Percentiles rank a stretch among this genome's conserved stretches.
phyloP scores from a whole-genome alignment of 2,888 invertebrate genomes.

The Crocallis elinguaria region DNA sequence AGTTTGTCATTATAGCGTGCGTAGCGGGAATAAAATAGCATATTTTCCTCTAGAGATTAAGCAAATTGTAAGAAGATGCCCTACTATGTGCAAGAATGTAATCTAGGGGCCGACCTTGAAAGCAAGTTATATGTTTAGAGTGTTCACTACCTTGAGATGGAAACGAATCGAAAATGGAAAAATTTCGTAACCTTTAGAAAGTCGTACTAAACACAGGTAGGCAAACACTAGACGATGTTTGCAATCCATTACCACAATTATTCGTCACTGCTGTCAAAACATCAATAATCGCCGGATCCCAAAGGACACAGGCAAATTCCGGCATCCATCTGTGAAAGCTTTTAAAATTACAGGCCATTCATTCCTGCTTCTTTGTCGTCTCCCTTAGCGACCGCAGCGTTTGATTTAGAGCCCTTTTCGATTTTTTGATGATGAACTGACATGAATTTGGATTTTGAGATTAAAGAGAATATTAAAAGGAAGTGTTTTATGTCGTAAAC shows the following conservation, averaged over 20 bases:
- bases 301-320: slow-evolving; percentile 61
- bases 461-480: slow-evolving; percentile 27
- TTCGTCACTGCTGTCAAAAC: slow-evolving; percentile 74
- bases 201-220: background rate
- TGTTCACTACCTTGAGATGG: background rate
- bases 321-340: slow-evolving; percentile 76
- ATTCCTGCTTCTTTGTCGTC: slow-evolving; percentile 75
- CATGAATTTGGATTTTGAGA: slow-evolving; percentile 37
- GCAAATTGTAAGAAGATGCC: too few species aligned
- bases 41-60: too few species aligned
- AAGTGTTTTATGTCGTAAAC: background rate
- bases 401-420: slow-evolving; percentile 59
- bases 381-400: slow-evolving; percentile 64
- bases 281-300: slow-evolving; percentile 75
- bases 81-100: too few species aligned
- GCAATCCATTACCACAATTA: slow-evolving; percentile 62
- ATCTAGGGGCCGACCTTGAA: too few species aligned
- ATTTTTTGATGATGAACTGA: slow-evolving; percentile 39
- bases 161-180: background rate
- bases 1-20: too few species aligned
- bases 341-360: slow-evolving; percentile 82
- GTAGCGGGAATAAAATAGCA: too few species aligned
- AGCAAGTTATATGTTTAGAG: too few species aligned
- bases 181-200: background rate
- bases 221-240: slow-evolving; percentile 26